These are phyloP conservation scores for Phenganax stokvisi DNA, from an alignment of 92 coral and sea anemone genomes.

Conservation along the genomic window DNA sequence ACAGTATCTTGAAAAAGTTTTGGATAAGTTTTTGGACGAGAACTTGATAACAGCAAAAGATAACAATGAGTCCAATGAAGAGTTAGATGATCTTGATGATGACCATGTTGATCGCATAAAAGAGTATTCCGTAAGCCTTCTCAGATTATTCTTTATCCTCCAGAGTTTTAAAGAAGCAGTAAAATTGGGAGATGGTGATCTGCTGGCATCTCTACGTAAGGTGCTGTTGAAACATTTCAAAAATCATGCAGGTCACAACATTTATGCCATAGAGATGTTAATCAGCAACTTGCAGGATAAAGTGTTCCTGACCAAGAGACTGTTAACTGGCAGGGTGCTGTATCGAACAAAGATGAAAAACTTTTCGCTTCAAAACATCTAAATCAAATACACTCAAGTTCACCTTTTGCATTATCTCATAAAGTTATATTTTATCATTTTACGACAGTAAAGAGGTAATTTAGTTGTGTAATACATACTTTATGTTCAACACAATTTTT, in stretches of 20 bases:
- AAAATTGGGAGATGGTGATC: conserved; percentile 50
- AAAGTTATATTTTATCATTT: too few species aligned
- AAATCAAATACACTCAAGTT: not conserved
- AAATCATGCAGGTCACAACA: conserved; percentile 31
- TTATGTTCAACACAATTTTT: too few species aligned
- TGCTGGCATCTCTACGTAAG: conserved; percentile 54
- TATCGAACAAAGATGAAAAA: not conserved
- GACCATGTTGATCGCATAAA: conserved; percentile 14
- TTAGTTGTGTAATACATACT: too few species aligned
- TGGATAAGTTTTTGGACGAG: conserved; percentile 18
- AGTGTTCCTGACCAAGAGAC: conserved; percentile 50
- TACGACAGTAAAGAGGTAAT: too few species aligned
- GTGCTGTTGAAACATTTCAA: conserved; percentile 52
- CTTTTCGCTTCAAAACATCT: not conserved
- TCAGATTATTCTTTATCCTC: conserved; percentile 39
- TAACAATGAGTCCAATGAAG: not conserved
- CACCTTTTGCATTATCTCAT: too few species aligned
- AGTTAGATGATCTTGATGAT: not conserved
- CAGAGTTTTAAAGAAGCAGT: conserved; percentile 40
- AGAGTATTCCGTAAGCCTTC: conserved; percentile 42
- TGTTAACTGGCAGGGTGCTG: conserved; percentile 2
- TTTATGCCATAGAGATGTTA: conserved; percentile 61
- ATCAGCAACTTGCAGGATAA: conserved; percentile 43
- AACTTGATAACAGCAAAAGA: not conserved
- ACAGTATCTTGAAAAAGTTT: conserved; percentile 7